phyloP scores from a whole-genome alignment of 2,888 invertebrate species.

The Orthonevra nobilis region DNA sequence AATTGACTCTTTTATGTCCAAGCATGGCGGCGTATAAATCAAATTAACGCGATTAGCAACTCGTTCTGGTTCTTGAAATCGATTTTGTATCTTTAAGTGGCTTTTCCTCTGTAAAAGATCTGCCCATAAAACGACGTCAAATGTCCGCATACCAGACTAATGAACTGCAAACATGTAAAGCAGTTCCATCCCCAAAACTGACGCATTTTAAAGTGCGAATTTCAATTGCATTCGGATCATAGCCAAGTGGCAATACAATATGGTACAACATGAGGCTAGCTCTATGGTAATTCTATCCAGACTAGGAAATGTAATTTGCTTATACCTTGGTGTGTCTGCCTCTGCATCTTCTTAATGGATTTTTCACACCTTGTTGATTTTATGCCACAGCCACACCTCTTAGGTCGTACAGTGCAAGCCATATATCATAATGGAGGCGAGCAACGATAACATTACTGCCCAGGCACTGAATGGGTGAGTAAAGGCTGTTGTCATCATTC shows the following conservation, averaged over 20 bases:
- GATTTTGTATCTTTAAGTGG: slow-evolving; percentile 12
- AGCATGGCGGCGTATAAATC: slow-evolving; percentile 14
- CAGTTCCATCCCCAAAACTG: slow-evolving; percentile 31
- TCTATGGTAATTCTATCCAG: slow-evolving; percentile 40
- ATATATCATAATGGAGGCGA: slow-evolving; percentile 36
- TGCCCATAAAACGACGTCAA: slow-evolving; percentile 8
- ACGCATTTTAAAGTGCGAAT: neutral
- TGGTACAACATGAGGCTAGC: too few species aligned
- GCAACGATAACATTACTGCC: slow-evolving; percentile 25
- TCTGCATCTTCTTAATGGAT: slow-evolving; percentile 35
- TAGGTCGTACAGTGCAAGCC: slow-evolving; percentile 19
- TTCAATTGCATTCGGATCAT: too few species aligned
- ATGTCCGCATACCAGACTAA: slow-evolving; percentile 13
- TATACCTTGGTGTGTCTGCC: slow-evolving; percentile 13
- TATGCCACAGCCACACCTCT: slow-evolving; percentile 47
- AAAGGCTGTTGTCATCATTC: slow-evolving; percentile 17
- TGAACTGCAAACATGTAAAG: slow-evolving; percentile 34
- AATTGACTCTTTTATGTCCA: slow-evolving; percentile 30
- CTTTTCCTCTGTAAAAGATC: slow-evolving; percentile 24
- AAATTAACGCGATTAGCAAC: slow-evolving; percentile 19
- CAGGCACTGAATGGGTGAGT: slow-evolving; percentile 24
- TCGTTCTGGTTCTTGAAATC: slow-evolving; percentile 40
- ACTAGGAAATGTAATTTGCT: slow-evolving; percentile 42
- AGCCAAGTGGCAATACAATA: too few species aligned
- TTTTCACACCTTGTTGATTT: slow-evolving; percentile 49